Evolutionary conservation across 2,888 invertebrate species (phyloP).

Genomic region (Sphaeridia pumilis): DNA sequence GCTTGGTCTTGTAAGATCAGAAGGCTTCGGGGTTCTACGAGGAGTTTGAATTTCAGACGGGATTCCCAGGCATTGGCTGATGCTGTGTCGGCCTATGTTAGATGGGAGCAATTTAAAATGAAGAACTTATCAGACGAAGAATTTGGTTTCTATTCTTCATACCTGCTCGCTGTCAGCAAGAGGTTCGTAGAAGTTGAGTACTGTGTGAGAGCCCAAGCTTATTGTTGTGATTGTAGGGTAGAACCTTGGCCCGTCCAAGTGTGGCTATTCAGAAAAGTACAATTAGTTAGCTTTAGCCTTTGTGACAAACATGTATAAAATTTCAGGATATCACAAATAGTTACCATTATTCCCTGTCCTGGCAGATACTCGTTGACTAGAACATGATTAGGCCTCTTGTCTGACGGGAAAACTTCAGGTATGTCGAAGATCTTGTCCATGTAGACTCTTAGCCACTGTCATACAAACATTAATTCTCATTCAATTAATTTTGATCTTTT

Average conservation of each 20-base stretch:
- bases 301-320: too few species aligned
- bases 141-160: too few species aligned
- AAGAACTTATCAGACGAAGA: too few species aligned
- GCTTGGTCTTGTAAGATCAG: conserved; percentile 70
- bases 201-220: conserved; percentile 75
- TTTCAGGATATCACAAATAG: too few species aligned
- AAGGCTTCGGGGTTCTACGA: conserved; percentile 78
- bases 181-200: conserved; percentile 66
- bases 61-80: neutral
- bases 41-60: conserved; percentile 51
- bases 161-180: conserved; percentile 4
- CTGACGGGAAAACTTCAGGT: conserved; percentile 53
- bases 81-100: too few species aligned
- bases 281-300: too few species aligned
- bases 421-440: conserved; percentile 57
- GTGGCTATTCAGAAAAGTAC: conserved; percentile 49
- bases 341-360: conserved; percentile 87
- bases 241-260: conserved; percentile 90
- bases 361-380: conserved; percentile 86
- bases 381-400: conserved; percentile 75
- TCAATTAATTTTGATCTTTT: too few species aligned
- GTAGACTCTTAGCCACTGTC: conserved; percentile 62
- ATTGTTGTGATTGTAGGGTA: conserved; percentile 86
- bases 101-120: too few species aligned
- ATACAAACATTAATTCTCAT: conserved; percentile 19